Percentiles rank a stretch among this genome's conserved stretches.
phyloP scores from a whole-genome alignment of 2,888 invertebrate genomes.

The Rhimphoctona megacephalus region DNA sequence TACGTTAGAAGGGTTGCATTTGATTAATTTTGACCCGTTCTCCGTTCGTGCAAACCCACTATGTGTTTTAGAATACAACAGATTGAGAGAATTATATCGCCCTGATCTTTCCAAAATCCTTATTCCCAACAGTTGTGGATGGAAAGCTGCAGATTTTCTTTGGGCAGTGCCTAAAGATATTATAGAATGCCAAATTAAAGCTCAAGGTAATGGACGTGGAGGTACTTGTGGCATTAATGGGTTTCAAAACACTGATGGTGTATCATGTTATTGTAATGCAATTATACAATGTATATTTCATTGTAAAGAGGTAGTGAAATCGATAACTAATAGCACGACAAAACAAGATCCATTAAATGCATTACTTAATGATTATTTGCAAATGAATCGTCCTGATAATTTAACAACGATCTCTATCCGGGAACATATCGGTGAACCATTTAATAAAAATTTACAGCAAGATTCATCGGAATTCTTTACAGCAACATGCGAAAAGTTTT shows the following conservation, averaged over 20 bases:
- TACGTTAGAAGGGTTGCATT: conserved; percentile 64
- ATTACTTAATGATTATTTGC: not conserved
- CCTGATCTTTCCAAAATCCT: conserved; percentile 54
- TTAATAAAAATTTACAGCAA: conserved; percentile 37
- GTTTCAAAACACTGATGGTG: conserved; percentile 44
- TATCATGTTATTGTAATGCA: conserved; percentile 40
- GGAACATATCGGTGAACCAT: conserved; percentile 31
- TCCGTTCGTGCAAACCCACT: conserved; percentile 58
- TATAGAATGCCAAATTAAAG: not conserved
- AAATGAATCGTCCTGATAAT: not conserved
- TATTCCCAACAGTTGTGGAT: not conserved
- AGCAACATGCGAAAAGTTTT: not conserved
- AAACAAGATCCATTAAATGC: not conserved
- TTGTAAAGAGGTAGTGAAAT: conserved; percentile 2
- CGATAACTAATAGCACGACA: not conserved
- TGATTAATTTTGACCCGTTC: conserved; percentile 72
- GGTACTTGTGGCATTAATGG: conserved; percentile 23
- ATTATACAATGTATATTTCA: conserved; percentile 52
- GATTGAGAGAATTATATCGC: conserved; percentile 64
- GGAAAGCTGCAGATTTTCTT: conserved; percentile 36
- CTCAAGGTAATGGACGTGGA: not conserved
- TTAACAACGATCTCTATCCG: conserved; percentile 6
- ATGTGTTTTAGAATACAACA: conserved; percentile 71
- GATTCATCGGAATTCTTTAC: conserved; percentile 45
- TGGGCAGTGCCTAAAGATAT: conserved; percentile 34